These are phyloP conservation scores for Gymnocephalus cernua DNA, from an alignment of 2,113 vertebrate species.

Conservation along the genomic window DNA sequence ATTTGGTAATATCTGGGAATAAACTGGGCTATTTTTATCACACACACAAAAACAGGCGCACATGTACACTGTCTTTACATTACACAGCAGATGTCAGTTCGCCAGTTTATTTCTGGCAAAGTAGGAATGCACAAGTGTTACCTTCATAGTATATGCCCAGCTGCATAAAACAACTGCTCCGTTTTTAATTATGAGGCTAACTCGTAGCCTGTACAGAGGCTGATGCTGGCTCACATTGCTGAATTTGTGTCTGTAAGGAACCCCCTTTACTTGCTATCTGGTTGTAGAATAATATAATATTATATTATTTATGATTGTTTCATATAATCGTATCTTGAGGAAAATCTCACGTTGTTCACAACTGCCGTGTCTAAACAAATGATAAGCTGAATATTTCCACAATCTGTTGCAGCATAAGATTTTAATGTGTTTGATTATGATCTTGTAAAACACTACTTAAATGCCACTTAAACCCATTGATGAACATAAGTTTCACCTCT, in stretches of 20 bases:
- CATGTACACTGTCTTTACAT: slow-evolving; percentile 49
- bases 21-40: slow-evolving; percentile 48
- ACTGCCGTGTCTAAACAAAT: background rate
- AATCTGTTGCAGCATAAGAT: background rate
- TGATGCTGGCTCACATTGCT: slow-evolving; percentile 20
- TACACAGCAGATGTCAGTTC: slow-evolving; percentile 63
- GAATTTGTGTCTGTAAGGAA: background rate
- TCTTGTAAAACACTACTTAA: background rate
- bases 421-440: too few relatives aligned
- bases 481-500: background rate
- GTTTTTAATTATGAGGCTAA: slow-evolving; percentile 36
- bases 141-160: slow-evolving; percentile 49
- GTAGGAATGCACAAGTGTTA: slow-evolving; percentile 71
- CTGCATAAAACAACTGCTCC: slow-evolving; percentile 58
- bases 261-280: slow-evolving; percentile 17
- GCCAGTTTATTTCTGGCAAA: slow-evolving; percentile 66
- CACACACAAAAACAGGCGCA: slow-evolving; percentile 19
- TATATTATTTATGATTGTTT: background rate
- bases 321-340: background rate
- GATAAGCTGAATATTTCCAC: background rate
- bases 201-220: slow-evolving; percentile 12
- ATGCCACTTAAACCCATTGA: background rate
- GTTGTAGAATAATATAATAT: background rate
- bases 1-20: slow-evolving; percentile 19
- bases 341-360: background rate